Base-by-base conservation (phyloP, 2,888 invertebrate species). In the Drosophila putrida region DNA sequence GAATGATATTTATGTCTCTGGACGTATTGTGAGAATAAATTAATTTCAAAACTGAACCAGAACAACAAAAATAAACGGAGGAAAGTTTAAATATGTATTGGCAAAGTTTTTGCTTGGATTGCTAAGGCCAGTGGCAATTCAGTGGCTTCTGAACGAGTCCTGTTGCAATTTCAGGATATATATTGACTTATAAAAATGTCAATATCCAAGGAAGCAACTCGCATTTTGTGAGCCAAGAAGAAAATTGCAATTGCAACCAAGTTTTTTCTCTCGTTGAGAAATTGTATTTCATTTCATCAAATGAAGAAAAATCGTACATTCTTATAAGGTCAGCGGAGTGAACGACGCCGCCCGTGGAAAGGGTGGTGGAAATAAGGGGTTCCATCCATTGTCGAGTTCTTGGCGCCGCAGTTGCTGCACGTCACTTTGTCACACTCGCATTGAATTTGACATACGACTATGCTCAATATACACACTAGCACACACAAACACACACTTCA, bases 241-340 rank as follows among this genome's bases (percentile, higher is more conserved):
- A 71, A 86, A 84, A 83, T 83, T 71, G 79, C 80, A 67, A 81
- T 84, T 81, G 82, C 84, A 84, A 66, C 66, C 67, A 86, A 86
- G 71, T 79, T 73, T 79, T 73, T 74, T 10, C 59, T 20, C 65
- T 60, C 50, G 75, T 77, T 85, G 85, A 89, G 80, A 85, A 89
- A 85, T 85, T 85, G 85, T 85, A 89, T 85, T 85, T 87, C 85
- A 84, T 89, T 85, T 84, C 85, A 82, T 89, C 85, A 85, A 85
- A 85, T 85, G 85, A 89, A 85, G 89, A 89, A 77, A 85, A 88
- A 85, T 89, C 78, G 89, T 71, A 87, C 80, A 89, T 89, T 83
- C 83, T 80, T 87, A 77, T 87, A 86, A 71, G 77, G 78, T 79
- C 76, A 76, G 67, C 57, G 63, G 62, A 50, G 72, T 57, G 62